Conservation (phyloP, 2,113 vertebrate species). For the Dicrurus megarhynchus region DNA sequence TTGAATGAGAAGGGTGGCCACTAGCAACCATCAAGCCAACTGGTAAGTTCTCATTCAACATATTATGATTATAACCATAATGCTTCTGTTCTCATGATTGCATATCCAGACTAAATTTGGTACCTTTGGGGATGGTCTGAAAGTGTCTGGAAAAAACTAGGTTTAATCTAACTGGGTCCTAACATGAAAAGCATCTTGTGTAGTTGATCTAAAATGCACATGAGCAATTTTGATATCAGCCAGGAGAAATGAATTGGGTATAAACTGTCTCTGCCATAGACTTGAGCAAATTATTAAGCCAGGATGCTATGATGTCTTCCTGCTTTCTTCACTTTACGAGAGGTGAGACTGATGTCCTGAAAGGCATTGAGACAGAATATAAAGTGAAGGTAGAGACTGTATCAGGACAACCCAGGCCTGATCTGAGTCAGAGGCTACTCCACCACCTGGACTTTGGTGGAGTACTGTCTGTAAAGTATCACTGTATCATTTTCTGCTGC, state of each 20-base stretch:
- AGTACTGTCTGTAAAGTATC: neutral
- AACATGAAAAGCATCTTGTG: neutral
- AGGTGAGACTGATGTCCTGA: neutral
- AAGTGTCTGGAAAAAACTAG: neutral
- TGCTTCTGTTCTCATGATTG: neutral
- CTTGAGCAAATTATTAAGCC: neutral
- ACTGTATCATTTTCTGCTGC: neutral
- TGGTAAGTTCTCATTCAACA: neutral
- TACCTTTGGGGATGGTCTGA: neutral
- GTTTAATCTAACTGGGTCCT: neutral
- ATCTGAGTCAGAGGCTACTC: neutral
- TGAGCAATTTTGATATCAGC: neutral
- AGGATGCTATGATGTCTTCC: neutral
- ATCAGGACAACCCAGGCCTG: neutral
- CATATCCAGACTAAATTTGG: neutral
- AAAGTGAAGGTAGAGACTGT: neutral
- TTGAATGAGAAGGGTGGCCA: neutral
- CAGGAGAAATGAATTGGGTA: neutral
- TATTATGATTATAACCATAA: neutral
- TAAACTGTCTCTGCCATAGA: neutral
- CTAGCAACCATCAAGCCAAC: neutral
- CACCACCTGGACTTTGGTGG: neutral
- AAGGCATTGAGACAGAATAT: neutral
- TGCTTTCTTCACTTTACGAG: neutral
- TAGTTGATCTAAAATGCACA: neutral